Base-by-base conservation (phyloP, 2,113 vertebrate species). In the Nothobranchius kuhntae region DNA sequence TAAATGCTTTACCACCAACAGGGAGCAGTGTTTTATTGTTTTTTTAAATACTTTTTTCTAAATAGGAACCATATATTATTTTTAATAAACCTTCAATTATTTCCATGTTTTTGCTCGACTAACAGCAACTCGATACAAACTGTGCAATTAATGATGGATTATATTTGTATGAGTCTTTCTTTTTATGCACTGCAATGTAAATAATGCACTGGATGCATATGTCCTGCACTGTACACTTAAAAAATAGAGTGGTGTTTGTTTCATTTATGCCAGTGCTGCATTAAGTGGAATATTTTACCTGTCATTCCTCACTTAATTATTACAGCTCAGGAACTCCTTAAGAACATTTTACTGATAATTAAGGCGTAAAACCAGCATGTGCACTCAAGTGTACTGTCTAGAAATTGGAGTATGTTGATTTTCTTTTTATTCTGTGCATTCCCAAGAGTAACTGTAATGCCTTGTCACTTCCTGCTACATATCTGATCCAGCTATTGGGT, bases 121-220 rank as follows among this genome's bases (percentile, higher is more conserved):
- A 53, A 44, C 61, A 44, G 15, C 54, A 58, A 62, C 15, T 42
- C 68, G 70, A 48, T 68, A 68, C 64, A 26, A 77, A 78, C 47
- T 72, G 73, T 86, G 76, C 66, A 81, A 75, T 84, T 54, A 21
- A 59, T 77, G 59, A 69, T 56, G 40, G 44, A 50, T 8, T 51
- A 56, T 15, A 21, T 7, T 47, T 77, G 44, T 57, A 56, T 36
- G 8, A 48, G 7, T 62, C 11, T 42, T n/a, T 68, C 56, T 77
- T 63, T 80, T n/a, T 58, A 72, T 81, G 69, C 79, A 75, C 71
- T 86, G 75, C 75, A 57, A 59, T 54, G 45, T 55, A 24, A 75
- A 44, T 55, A 61, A 89, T 92, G 89, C 87, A 84, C 91, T 89
- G 89, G 86, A 83, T 89, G 80, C 81, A 84, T 87, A 72, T 61